Base-by-base conservation (phyloP, 2,888 invertebrate genomes). In the Stomorhina lunata region DNA sequence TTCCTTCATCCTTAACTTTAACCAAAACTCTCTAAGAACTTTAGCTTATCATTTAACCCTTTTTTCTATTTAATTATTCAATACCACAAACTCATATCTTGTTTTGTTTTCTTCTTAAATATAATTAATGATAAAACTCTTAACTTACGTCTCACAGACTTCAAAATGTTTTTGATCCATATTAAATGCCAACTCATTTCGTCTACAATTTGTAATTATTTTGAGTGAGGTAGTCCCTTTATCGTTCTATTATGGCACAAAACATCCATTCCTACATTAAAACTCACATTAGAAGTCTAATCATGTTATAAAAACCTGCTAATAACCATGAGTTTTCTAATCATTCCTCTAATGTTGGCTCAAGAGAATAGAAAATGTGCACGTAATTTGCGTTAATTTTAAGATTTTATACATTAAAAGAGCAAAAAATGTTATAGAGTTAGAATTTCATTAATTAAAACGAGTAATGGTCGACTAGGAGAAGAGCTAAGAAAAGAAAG, bases 321-420 rank as follows among this genome's bases (percentile, higher is more conserved):
- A 55, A 55, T 55, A 55, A 55, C 55, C 55, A 29, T 17, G 29
- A 55, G 55, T 29, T 55, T 55, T 55, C 29, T 55, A 55, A 55
- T 17, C 29, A 55, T 55, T 55, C 15, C n/a, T 4, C 17, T 15
- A n/a, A n/a, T 55, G 29, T 2, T 29, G 29, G 55, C 29, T n/a
- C n/a, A 55, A 32, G 29, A 55, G 32, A 55, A 55, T 29, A 55
- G 55, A 55, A 32, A 55, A 55, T 55, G 53, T 55, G 15, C 55
- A 55, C 55, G 32, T 55, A 55, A 55, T 55, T 32, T 29, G 17
- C 53, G 15, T 53, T 53, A 53, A 53, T 53, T 53, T 53, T 25
- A 6, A 6, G 53, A 53, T 53, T 53, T 53, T 29, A 53, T 27
- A 53, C 25, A 53, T 27, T 53, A 27, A 2, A 53, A 53, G 5